Percentiles rank a stretch among this genome's conserved stretches.
These are phyloP conservation scores for Ailurus styani DNA, from an alignment of 2,113 vertebrate species.

Conservation along the genomic window DNA sequence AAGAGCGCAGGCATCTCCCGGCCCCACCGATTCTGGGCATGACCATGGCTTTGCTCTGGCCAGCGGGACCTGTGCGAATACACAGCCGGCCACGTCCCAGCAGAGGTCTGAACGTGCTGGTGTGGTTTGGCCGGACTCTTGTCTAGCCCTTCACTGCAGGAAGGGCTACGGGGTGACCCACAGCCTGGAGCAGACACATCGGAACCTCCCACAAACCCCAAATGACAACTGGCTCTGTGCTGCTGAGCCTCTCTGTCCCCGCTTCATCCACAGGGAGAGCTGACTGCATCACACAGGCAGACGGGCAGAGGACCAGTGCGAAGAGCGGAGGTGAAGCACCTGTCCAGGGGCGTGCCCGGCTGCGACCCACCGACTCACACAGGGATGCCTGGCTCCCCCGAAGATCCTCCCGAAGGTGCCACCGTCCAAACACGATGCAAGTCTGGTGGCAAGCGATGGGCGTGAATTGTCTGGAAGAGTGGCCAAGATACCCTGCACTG, in stretches of 20 bases:
- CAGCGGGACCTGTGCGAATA: fast-evolving
- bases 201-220: background rate
- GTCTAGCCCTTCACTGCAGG: fast-evolving
- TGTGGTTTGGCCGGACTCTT: too few relatives aligned
- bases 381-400: background rate
- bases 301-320: background rate
- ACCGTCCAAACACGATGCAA: fast-evolving
- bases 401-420: background rate
- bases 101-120: too few relatives aligned
- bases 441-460: too few relatives aligned
- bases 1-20: background rate
- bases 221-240: background rate
- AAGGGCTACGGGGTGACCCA: fast-evolving
- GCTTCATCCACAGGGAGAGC: background rate
- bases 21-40: fast-evolving
- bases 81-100: fast-evolving
- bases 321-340: background rate
- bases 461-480: background rate
- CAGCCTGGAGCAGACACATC: background rate
- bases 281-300: fast-evolving
- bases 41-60: background rate
- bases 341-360: fast-evolving
- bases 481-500: background rate
- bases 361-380: background rate
- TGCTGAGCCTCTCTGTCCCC: background rate